phyloP scores from a whole-genome alignment of 2,888 invertebrate species.

The Molorchus minor region DNA sequence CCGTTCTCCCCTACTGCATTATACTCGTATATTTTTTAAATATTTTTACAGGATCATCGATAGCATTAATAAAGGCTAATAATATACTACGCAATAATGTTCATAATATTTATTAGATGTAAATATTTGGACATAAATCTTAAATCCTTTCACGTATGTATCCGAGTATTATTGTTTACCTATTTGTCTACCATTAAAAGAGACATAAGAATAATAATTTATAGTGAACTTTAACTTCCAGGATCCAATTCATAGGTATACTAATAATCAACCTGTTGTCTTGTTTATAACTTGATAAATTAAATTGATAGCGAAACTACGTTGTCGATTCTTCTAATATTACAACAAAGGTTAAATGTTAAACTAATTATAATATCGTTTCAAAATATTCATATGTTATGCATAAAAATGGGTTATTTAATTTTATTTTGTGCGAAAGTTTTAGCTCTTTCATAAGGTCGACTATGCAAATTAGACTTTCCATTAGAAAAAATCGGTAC shows the following conservation, averaged over 20 bases:
- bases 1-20: no score
- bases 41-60: no score
- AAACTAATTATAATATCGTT: conserved; percentile 20
- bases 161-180: conserved; percentile 20
- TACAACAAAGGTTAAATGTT: conserved; percentile 7
- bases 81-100: no score
- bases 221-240: conserved; percentile 24
- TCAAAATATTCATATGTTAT: no score
- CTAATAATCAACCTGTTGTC: conserved; percentile 27
- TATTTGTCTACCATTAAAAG: conserved; percentile 26
- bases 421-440: neutral
- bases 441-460: neutral
- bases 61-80: no score
- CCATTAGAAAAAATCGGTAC: no score
- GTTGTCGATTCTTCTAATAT: conserved; percentile 8
- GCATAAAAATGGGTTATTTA: no score
- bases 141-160: conserved; percentile 14
- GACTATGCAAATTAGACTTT: neutral
- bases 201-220: conserved; percentile 18
- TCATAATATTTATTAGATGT: no score
- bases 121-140: no score
- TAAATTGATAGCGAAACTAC: conserved; percentile 22
- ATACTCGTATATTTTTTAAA: no score
- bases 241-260: conserved; percentile 3
- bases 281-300: conserved; percentile 28